Base-by-base conservation (phyloP, 2,888 invertebrate genomes). In the Lasioglossum malachurum region DNA sequence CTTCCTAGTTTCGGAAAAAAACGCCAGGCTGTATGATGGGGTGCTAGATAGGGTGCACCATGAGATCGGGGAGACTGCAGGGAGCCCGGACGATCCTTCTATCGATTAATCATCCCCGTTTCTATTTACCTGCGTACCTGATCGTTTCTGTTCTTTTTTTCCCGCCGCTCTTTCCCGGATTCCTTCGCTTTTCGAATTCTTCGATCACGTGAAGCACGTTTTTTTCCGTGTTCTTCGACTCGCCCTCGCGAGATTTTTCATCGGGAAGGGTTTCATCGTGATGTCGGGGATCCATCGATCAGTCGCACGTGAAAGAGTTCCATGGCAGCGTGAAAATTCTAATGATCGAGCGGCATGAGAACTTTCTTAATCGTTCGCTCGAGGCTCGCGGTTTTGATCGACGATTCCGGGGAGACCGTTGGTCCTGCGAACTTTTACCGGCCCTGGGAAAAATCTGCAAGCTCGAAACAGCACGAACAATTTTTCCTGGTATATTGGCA, bases 271-370 rank as follows among this genome's bases (percentile, higher is more conserved):
- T 74, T 41, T 46, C 60, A 0, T 53, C 73, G 60, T 73, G 92
- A 92, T 89, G 88, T 49, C 73, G 67, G 5, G 49, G 88, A 93
- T 93, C 92, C 94, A 95, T 95, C 95, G 93, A 95, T 95, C 95
- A 94, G 93, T 85, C 88, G 86, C 83, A 84, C 91, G 90, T 93
- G 92, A 94, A 95, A 94, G 94, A 94, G 94, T 95, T 93, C 91
- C 92, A 90, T 89, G 90, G 91, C 90, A 93, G 92, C 94, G 94
- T 94, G 94, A 94, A 95, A 94, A 94, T 94, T 91, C 92, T 94
- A 95, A 95, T 95, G 95, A 94, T 94, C 93, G 94, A 94, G 89
- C 91, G 92, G 90, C 93, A 94, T 94, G 94, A 94, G 94, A 94
- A 94, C 84, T 83, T 91, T 94, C 92, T 94, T 94, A 94, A 94